Percentiles rank a stretch among this genome's conserved stretches.
These are phyloP conservation scores for Archocentrus centrarchus DNA, from an alignment of 2,113 vertebrate species.

Conservation along the genomic window DNA sequence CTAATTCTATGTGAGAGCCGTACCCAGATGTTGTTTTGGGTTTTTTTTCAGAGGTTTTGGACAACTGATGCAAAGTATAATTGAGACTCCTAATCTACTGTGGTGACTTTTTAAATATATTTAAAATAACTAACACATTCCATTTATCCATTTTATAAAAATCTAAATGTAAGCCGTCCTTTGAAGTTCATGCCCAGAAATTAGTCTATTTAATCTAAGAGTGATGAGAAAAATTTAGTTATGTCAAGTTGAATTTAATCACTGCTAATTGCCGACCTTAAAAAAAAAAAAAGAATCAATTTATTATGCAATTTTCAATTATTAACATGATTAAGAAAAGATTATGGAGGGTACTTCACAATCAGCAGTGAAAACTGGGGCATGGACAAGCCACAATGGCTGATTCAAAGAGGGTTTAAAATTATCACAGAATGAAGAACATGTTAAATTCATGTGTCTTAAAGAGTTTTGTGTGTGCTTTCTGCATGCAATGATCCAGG, in stretches of 20 bases:
- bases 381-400: not conserved
- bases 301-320: not conserved
- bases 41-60: not conserved
- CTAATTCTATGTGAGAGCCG: too few species aligned
- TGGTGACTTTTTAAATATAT: not conserved
- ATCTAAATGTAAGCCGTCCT: constrained; percentile 1
- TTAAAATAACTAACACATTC: not conserved
- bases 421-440: not conserved
- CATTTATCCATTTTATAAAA: not conserved
- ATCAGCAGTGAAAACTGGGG: constrained; percentile 5
- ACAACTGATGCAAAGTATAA: not conserved
- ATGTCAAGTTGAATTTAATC: constrained; percentile 30
- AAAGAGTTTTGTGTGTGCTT: not conserved
- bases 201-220: not conserved
- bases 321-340: constrained; percentile 33
- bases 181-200: not conserved
- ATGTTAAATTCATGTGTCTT: not conserved
- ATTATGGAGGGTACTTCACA: constrained; percentile 26
- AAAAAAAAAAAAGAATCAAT: not conserved
- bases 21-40: too few species aligned
- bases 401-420: not conserved
- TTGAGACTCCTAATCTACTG: not conserved
- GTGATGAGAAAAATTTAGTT: not conserved
- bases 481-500: not conserved
- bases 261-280: constrained; percentile 3